These are phyloP conservation scores for Antigone vipio DNA, from an alignment of 2,113 vertebrate species.

Conservation along the genomic window DNA sequence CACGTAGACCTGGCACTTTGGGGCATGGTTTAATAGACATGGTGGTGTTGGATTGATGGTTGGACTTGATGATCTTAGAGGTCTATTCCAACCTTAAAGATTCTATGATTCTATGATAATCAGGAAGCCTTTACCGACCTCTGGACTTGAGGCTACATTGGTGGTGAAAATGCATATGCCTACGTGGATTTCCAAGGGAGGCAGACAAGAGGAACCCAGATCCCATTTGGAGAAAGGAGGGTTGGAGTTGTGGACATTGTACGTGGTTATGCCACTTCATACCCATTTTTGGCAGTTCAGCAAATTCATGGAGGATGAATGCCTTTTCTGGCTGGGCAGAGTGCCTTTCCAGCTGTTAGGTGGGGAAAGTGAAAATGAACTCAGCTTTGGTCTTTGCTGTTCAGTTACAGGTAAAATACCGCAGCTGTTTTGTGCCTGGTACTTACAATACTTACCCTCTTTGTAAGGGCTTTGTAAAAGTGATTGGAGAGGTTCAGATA, in stretches of 20 bases:
- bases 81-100: too few relatives aligned
- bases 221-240: neutral
- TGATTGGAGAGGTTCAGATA: neutral
- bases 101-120: too few relatives aligned
- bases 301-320: neutral
- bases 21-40: too few relatives aligned
- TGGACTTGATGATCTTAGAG: too few relatives aligned
- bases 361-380: neutral
- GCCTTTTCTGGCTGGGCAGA: neutral
- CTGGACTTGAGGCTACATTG: neutral
- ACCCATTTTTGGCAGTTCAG: neutral
- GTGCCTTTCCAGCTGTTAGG: neutral
- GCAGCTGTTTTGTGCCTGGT: neutral
- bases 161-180: neutral
- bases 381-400: neutral
- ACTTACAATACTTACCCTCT: neutral
- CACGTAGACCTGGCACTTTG: too few relatives aligned
- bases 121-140: neutral
- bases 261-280: neutral
- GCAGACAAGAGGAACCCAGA: neutral
- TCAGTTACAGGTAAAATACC: neutral
- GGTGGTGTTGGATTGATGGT: too few relatives aligned
- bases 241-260: neutral
- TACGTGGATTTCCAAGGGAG: neutral
- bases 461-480: neutral